Base-by-base conservation (phyloP, 2,113 vertebrate genomes). In the Ivindomyrus marchei region DNA sequence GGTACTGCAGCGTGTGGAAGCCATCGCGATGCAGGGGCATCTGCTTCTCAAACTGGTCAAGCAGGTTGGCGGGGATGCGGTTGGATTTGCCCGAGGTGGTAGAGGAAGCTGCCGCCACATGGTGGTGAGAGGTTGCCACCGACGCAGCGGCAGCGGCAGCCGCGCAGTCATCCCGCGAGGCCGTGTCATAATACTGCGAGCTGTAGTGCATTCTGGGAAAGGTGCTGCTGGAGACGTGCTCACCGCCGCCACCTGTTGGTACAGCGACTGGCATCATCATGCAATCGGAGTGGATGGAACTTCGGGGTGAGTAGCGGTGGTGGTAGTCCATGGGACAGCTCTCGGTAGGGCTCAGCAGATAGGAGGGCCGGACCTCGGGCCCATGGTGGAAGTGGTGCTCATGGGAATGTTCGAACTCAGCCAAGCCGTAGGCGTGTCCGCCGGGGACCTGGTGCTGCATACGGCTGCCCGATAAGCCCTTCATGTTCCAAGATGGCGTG, bases 121-220 rank as follows among this genome's bases (percentile, higher is more conserved):
- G 77, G 88, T 42, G n/a, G 74, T 92, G 89, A 62, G 91, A 88
- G 52, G 92, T 85, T 45, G 92, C 89, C 15, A 95, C 93, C 3
- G 94, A 93, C 0, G 92, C 92, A 0, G 93, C 93, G 13, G 95
- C 94, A 77, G 36, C 94, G 0, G 92, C 93, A 15, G 95, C 94
- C 91, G 97, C 93, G 85, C 98, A 98, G 95, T 98, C 98, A n/a
- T 99, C 98, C 94, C 98, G 94, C 0, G 97, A 95, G 92, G 93
- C 94, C 4, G 95, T 93, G 93, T 96, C 96, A 39, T 99, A 98
- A 89, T 97, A 98, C 94, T 98, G 98, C 84, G 98, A 97, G 94
- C 97, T 98, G 94, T 99, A 99, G 96, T 99, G 98, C 98, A 99
- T 99, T 94, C 98, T 96, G 90, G 98, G 98, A 91, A 99, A 99